A percentile compares a stretch with the other conserved stretches of the same genome.
These are phyloP conservation scores for Paratrypauchen microcephalus DNA, from an alignment of 2,797 vertebrate species.

Conservation along the genomic window DNA sequence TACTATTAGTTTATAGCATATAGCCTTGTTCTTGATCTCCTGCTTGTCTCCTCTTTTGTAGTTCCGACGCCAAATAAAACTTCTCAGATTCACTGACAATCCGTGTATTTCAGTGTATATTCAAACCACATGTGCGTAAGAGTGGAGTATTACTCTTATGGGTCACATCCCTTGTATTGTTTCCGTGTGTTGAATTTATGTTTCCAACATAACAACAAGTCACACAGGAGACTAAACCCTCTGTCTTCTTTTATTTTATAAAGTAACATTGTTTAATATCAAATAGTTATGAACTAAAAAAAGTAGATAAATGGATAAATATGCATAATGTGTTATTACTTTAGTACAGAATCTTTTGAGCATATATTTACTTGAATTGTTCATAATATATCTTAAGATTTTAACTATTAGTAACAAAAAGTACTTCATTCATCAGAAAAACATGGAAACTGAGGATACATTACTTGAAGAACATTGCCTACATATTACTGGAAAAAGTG, in stretches of 20 bases:
- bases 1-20: slow-evolving; percentile 28
- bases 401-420: too few relatives aligned
- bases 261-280: not conserved
- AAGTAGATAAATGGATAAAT: too few relatives aligned
- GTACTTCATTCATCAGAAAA: too few relatives aligned
- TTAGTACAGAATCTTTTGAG: not conserved
- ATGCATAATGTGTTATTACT: not conserved
- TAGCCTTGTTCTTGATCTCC: slow-evolving; percentile 27
- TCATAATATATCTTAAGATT: not conserved
- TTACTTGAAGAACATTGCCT: too few relatives aligned
- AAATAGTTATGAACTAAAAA: not conserved
- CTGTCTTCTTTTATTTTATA: slow-evolving; percentile 1
- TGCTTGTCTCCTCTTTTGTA: slow-evolving; percentile 22
- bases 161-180: slow-evolving; percentile 21
- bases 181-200: slow-evolving; percentile 22
- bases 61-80: slow-evolving; percentile 33
- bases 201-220: slow-evolving; percentile 9
- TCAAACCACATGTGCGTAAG: slow-evolving; percentile 38
- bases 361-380: not conserved
- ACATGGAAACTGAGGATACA: too few relatives aligned
- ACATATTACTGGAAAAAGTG: not conserved
- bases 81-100: slow-evolving; percentile 25
- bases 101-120: slow-evolving; percentile 41
- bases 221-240: slow-evolving; percentile 15
- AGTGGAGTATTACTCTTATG: slow-evolving; percentile 36